Evolutionary conservation across 1,140 invertebrate genomes (phyloP).

Genomic region (Camponotus pennsylvanicus): DNA sequence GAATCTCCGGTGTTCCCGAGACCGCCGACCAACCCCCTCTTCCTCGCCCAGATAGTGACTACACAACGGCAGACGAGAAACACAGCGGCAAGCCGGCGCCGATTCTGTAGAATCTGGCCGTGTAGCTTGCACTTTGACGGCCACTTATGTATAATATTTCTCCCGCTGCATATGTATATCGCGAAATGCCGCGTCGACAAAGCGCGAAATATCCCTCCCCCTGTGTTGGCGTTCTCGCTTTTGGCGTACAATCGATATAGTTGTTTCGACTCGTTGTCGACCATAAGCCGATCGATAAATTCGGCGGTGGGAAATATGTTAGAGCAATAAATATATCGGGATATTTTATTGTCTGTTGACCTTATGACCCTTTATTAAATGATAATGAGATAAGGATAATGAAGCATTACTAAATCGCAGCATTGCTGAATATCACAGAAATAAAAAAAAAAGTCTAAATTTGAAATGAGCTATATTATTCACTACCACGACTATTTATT

Average conservation of each 20-base stretch:
- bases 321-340: neutral
- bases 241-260: slow-evolving; percentile 3
- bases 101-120: neutral
- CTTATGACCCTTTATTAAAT: neutral
- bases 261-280: neutral
- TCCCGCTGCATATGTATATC: slow-evolving; percentile 9
- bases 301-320: slow-evolving; percentile 4
- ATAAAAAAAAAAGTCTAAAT: no score
- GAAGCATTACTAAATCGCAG: neutral
- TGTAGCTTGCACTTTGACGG: neutral
- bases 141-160: neutral
- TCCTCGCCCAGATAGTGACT: slow-evolving; percentile 54
- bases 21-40: slow-evolving; percentile 61
- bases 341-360: neutral
- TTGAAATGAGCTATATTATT: slow-evolving; percentile 2
- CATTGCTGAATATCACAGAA: neutral
- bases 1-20: slow-evolving; percentile 69
- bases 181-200: slow-evolving; percentile 36
- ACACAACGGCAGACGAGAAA: slow-evolving; percentile 68
- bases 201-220: slow-evolving; percentile 7
- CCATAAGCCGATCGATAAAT: neutral
- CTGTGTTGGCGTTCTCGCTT: slow-evolving; percentile 15
- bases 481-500: neutral
- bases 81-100: slow-evolving; percentile 65
- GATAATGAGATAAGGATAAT: neutral